Base-by-base conservation (phyloP, 2,797 vertebrate species). In the Muscicapa comitata region DNA sequence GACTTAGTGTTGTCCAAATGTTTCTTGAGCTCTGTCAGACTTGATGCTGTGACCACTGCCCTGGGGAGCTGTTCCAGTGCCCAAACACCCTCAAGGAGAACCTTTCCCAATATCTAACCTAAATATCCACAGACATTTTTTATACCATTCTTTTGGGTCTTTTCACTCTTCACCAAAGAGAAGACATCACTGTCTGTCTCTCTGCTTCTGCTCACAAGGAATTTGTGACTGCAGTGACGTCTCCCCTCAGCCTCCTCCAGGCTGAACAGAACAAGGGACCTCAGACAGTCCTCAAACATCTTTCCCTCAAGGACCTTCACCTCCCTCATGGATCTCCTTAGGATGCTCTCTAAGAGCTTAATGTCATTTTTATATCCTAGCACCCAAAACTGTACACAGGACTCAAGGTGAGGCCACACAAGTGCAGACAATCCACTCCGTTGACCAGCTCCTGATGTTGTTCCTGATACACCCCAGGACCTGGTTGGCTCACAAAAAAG, bases 251-350 rank as follows among this genome's bases (percentile, higher is more conserved):
- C 5, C 15, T 51, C 23, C 10, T 58, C 31, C n/a, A 67, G n/a
- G 23, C 7, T 45, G 38, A 67, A 13, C 15, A 37, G 11, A 25
- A 1, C 43, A 17, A 43, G 18, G 19, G 28, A 16, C 23, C n/a
- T 28, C 53, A 37, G 4, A 0, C 0, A 0, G 2, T 37, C 23
- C 23, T 2, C n/a, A 24, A 13, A 3, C 0, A 1, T 7, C 4
- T 59, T 53, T 19, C 23, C 9, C 15, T 59, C 16, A 24, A 59
- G 28, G 24, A 18, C 28, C 0, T 53, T 67, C 33, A 51, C 19
- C 24, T 33, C n/a, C 24, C 37, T 19, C 8, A 4, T 59, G 62
- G 13, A 10, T 29, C 24, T 61, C 33, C 6, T 53, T 53, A 25
- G 29, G 19, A 17, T 11, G 7, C 4, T 25, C 6, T 45, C 33